phyloP scores from a whole-genome alignment of 2,113 vertebrate genomes.

The Polypterus senegalus region DNA sequence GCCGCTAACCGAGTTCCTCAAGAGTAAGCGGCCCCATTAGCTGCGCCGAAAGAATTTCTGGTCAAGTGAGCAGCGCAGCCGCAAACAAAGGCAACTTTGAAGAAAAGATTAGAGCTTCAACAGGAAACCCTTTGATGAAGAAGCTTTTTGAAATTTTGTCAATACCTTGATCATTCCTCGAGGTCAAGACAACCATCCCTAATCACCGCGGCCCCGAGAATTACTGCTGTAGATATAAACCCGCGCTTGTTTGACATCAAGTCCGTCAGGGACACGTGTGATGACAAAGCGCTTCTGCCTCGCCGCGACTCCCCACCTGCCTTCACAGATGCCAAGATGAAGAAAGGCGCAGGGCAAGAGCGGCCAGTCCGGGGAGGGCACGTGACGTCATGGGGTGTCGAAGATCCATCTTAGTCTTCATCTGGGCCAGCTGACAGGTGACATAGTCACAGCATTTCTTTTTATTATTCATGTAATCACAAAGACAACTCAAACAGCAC shows the following conservation, averaged over 20 bases:
- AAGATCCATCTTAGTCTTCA: slow-evolving; percentile 28
- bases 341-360: slow-evolving; percentile 44
- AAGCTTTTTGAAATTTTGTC: slow-evolving; percentile 61
- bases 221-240: slow-evolving; percentile 29
- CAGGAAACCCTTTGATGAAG: slow-evolving; percentile 55
- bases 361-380: slow-evolving; percentile 24
- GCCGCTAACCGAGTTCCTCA: slow-evolving; percentile 27
- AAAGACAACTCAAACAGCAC: slow-evolving; percentile 15
- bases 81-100: slow-evolving; percentile 48
- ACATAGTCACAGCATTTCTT: slow-evolving; percentile 1
- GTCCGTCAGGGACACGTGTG: slow-evolving; percentile 31
- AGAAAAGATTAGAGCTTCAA: slow-evolving; percentile 53
- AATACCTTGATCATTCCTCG: slow-evolving; percentile 47
- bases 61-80: slow-evolving; percentile 44
- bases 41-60: slow-evolving; percentile 42
- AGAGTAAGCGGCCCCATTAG: slow-evolving; percentile 35
- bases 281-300: slow-evolving; percentile 51
- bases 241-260: slow-evolving; percentile 44
- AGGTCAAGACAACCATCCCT: slow-evolving; percentile 51
- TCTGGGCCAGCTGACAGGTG: slow-evolving; percentile 25
- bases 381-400: slow-evolving; percentile 4
- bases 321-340: slow-evolving; percentile 47
- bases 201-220: slow-evolving; percentile 37
- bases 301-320: slow-evolving; percentile 40
- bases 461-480: neutral